phyloP scores from a whole-genome alignment of 1,140 invertebrate genomes.

The Antheraea mylitta region DNA sequence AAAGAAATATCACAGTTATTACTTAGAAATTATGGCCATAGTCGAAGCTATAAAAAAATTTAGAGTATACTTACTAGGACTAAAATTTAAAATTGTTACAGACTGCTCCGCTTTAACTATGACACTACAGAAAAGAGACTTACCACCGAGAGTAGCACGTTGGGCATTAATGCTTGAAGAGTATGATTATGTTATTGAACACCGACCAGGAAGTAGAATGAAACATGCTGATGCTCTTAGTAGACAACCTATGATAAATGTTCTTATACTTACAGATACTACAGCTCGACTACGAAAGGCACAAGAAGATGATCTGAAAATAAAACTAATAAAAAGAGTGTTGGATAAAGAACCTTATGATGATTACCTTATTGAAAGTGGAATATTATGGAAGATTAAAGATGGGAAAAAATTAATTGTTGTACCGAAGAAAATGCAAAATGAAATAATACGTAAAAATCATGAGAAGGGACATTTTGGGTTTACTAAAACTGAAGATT shows the following conservation, averaged over 20 bases:
- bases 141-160: constrained; percentile 34
- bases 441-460: constrained; percentile 39
- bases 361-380: constrained; percentile 33
- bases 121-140: constrained; percentile 61
- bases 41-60: constrained; percentile 75
- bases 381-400: constrained; percentile 38
- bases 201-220: constrained; percentile 51
- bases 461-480: constrained; percentile 61
- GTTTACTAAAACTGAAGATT: constrained; percentile 51
- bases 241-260: constrained; percentile 39
- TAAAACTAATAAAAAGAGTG: constrained; percentile 36
- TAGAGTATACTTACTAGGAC: constrained; percentile 70
- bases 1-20: constrained; percentile 65
- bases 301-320: constrained; percentile 35
- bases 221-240: constrained; percentile 69
- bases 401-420: constrained; percentile 34
- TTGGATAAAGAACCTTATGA: constrained; percentile 31
- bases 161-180: constrained; percentile 43
- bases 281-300: constrained; percentile 24
- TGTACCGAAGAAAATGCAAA: constrained; percentile 40
- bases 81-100: constrained; percentile 67
- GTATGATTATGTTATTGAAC: constrained; percentile 51
- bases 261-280: constrained; percentile 23
- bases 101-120: constrained; percentile 62
- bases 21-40: constrained; percentile 77